Conservation (phyloP, 35 echinoderm and acorn worm genomes). For the Apostichopus japonicus region DNA sequence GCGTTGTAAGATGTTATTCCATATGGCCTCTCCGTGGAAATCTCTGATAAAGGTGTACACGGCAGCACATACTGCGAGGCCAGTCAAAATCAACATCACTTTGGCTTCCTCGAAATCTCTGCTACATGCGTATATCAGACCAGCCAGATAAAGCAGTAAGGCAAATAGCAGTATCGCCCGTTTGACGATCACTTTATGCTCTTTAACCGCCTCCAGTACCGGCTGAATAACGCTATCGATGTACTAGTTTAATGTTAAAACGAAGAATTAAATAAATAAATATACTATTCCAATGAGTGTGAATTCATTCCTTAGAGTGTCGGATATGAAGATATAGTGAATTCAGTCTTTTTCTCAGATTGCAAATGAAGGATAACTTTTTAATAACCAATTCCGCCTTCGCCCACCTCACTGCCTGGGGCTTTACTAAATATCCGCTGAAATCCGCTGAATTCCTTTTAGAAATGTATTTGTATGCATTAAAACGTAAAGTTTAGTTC, state of each 20-base stretch:
- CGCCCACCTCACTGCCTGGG: too few relatives aligned
- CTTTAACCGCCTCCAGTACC: background rate
- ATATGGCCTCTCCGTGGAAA: constrained; percentile 50
- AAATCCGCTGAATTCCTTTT: too few relatives aligned
- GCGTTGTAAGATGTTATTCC: constrained; percentile 25
- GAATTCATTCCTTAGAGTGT: too few relatives aligned
- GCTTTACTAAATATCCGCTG: too few relatives aligned
- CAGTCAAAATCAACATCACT: constrained; percentile 64
- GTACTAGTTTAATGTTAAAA: background rate
- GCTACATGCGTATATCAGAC: constrained; percentile 44
- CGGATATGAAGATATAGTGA: too few relatives aligned
- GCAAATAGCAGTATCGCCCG: background rate
- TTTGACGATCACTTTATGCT: background rate
- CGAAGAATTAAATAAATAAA: background rate
- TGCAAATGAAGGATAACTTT: too few relatives aligned
- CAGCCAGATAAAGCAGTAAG: constrained; percentile 28
- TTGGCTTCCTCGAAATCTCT: constrained; percentile 65
- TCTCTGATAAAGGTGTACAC: constrained; percentile 56
- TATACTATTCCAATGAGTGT: too few relatives aligned
- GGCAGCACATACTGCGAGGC: background rate
- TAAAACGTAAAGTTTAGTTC: too few relatives aligned
- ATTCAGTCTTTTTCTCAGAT: too few relatives aligned
- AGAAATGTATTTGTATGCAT: too few relatives aligned
- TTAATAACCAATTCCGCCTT: too few relatives aligned
- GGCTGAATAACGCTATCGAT: background rate